Percentiles rank a stretch among this genome's conserved stretches.
These are phyloP conservation scores for Cassiopea xamachana DNA, from an alignment of 30 jellyfish, hydroid and myxozoan genomes.

Conservation along the genomic window DNA sequence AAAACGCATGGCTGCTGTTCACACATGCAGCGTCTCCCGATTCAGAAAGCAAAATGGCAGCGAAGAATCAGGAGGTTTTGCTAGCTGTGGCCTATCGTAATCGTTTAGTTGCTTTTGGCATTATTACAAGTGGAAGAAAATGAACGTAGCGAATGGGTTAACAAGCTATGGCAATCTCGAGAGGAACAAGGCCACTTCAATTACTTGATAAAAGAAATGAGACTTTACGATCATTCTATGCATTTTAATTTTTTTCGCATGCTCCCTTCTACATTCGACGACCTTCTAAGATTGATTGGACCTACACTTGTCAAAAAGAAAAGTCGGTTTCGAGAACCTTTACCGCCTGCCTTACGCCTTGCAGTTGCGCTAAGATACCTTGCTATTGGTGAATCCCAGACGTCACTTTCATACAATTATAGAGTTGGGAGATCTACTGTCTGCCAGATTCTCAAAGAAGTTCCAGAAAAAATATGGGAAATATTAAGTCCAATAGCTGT, in stretches of 20 bases:
- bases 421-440: conserved; percentile 2
- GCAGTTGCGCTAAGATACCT: conserved; percentile 24
- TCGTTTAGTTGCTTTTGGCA: not conserved
- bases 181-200: conserved; percentile 7
- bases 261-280: conserved; percentile 42
- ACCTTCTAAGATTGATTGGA: conserved; percentile 9
- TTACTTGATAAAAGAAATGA: too few species aligned
- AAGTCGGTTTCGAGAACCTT: conserved; percentile 22
- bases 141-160: not conserved
- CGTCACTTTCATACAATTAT: not conserved
- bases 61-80: conserved; percentile 6
- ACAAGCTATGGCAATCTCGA: not conserved
- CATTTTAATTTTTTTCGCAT: conserved; percentile 2
- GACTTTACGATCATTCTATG: too few species aligned
- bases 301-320: conserved; percentile 14
- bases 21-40: conserved; percentile 22
- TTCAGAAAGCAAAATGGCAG: not conserved
- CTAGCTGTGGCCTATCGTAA: conserved; percentile 25
- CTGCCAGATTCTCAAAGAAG: conserved; percentile 1
- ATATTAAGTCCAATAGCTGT: conserved; percentile 11
- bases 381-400: conserved; percentile 27
- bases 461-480: conserved; percentile 9
- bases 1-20: conserved; percentile 27
- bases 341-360: conserved; percentile 12
- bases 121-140: too few species aligned